Evolutionary conservation across 2,797 vertebrate genomes (phyloP), one percentile per base, ranked within the genome.

Genomic region (Cichlasoma orientale): DNA sequence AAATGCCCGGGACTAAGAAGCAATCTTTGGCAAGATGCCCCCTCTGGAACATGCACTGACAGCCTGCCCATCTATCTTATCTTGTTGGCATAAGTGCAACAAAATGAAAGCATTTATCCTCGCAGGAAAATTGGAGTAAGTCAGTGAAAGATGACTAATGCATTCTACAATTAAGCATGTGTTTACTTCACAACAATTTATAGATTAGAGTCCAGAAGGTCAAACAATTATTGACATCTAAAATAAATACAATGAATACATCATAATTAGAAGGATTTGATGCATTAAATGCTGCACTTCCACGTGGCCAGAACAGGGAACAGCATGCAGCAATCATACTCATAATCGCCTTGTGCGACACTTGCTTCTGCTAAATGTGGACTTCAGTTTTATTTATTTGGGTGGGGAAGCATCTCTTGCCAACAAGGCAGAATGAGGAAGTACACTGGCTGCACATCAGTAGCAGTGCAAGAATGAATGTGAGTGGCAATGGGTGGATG

Each of bases 81-180:
- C 88, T 92, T 81, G 85, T 84, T 84, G 89, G 82, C 77, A 80
- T 86, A 84, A 90, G 87, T 85, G 80, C 87, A 85, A 72, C 80
- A 75, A 61, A 88, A 83, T 77, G 61, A 84, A 89, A 84, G 29
- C 56, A 79, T 91, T 89, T 89, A 79, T 91, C 85, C 72, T 78
- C 3, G 14, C 56, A 31, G 79, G 57, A 68, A 81, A 82, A 75
- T 59, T 79, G 84, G 76, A 83, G 57, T 10, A 81, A 81, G 82
- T 88, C 79, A 80, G 31, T 31, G 31, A 71, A 73, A 73, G 83
- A 89, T 90, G 85, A 92, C 61, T 84, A 82, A 92, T 84, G 77
- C 61, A 50, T 80, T 84, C 47, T 71, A 71, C 47, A 74, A 81
- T 84, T 56, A 77, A 80, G 72, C 71, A 47, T 56, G 56, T 57